Conservation (phyloP, 30 jellyfish, hydroid and myxozoan species). For the Rhopilema esculentum region DNA sequence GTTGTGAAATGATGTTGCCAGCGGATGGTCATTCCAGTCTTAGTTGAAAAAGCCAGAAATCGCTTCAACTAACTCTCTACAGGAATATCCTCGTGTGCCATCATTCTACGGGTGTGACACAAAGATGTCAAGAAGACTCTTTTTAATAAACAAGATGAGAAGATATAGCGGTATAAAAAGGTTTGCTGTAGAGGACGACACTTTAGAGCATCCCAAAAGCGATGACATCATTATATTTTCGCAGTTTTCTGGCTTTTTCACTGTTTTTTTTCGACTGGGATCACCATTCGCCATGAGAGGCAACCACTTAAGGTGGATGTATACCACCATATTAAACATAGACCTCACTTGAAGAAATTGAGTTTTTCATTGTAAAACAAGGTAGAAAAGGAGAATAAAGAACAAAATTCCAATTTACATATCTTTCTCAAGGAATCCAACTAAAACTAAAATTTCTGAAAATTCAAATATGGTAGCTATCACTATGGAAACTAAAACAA, state of each 20-base stretch:
- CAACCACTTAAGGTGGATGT: background rate
- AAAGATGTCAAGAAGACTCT: background rate
- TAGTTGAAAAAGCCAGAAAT: slow-evolving; percentile 52
- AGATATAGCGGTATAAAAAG: background rate
- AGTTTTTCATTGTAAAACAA: background rate
- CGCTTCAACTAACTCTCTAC: background rate
- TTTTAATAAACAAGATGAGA: background rate
- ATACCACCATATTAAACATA: background rate
- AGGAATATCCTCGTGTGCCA: background rate
- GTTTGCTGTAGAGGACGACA: background rate
- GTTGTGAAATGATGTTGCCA: slow-evolving; percentile 39
- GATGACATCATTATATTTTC: no score
- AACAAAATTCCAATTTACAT: background rate
- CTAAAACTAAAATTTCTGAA: background rate
- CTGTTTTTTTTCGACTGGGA: slow-evolving; percentile 24
- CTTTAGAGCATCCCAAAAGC: no score
- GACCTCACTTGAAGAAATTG: background rate
- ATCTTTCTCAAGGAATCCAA: background rate
- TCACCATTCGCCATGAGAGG: slow-evolving; percentile 24
- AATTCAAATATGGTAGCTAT: background rate
- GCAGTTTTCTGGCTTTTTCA: slow-evolving; percentile 43
- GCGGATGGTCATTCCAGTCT: slow-evolving; percentile 70
- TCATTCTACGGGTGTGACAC: background rate
- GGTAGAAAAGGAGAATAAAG: background rate
- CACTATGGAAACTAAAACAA: background rate